phyloP scores from a whole-genome alignment of 2,797 vertebrate genomes.

The Momotus momota region DNA sequence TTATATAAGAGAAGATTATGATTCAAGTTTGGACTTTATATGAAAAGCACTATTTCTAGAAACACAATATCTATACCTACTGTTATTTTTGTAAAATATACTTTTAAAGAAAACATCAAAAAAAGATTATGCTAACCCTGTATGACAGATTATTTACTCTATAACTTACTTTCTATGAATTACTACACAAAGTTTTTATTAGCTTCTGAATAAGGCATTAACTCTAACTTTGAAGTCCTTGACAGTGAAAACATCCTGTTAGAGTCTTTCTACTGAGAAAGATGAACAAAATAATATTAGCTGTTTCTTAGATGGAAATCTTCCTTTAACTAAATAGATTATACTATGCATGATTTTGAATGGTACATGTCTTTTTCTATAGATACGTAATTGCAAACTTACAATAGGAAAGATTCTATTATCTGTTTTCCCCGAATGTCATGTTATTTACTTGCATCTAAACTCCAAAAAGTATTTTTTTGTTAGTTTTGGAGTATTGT shows the following conservation, averaged over 20 bases:
- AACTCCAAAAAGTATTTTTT: not conserved
- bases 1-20: not conserved
- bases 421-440: not conserved
- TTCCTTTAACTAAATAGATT: conserved; percentile 30
- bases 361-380: not conserved
- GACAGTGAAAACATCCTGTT: conserved; percentile 42
- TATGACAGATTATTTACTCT: conserved; percentile 28
- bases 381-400: not conserved
- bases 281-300: conserved; percentile 21
- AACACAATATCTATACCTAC: not conserved
- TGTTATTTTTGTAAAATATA: not conserved
- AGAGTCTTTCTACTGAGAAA: conserved; percentile 41
- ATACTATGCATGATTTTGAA: not conserved
- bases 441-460: not conserved
- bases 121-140: not conserved
- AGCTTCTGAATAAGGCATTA: conserved; percentile 11
- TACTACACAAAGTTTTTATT: conserved; percentile 36
- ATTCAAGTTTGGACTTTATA: not conserved
- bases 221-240: conserved; percentile 42
- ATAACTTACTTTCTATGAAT: conserved; percentile 37
- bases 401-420: not conserved
- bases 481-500: not conserved
- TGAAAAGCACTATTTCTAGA: not conserved
- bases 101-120: conserved; percentile 49
- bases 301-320: not conserved